Conservation (phyloP, 2,888 invertebrate genomes). For the Scaptodrosophila latifasciaeformis region DNA sequence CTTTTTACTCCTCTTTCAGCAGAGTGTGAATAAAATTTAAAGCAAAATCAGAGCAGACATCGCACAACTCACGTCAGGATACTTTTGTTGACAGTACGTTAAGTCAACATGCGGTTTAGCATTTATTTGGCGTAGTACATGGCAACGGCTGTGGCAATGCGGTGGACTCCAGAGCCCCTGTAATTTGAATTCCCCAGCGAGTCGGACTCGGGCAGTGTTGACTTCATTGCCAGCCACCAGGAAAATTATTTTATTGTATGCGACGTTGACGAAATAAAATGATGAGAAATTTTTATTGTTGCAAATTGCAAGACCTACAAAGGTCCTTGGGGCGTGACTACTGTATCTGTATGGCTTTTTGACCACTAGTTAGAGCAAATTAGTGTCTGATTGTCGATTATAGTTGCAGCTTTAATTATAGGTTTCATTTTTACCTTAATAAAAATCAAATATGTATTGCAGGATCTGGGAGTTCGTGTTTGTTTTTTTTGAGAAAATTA, state of each 20-base stretch:
- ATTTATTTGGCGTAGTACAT: constrained; percentile 21
- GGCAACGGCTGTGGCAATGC: neutral
- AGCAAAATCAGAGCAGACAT: constrained; percentile 35
- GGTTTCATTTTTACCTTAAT: no score
- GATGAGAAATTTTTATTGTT: constrained; percentile 10
- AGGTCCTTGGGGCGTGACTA: neutral
- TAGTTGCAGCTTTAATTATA: no score
- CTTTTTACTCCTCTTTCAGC: no score
- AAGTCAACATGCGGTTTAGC: constrained; percentile 39
- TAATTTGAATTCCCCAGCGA: neutral
- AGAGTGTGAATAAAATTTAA: constrained; percentile 16
- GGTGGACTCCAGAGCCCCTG: neutral
- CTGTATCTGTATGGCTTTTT: no score
- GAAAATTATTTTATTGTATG: constrained; percentile 25
- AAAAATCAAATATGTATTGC: no score
- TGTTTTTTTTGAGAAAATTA: no score
- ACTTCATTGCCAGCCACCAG: constrained; percentile 2
- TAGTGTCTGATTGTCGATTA: no score
- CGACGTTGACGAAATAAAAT: constrained; percentile 16
- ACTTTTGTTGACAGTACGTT: constrained; percentile 35
- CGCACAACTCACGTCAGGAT: no score
- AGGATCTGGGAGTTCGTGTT: no score
- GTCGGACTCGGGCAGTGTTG: neutral
- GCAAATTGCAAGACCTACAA: neutral
- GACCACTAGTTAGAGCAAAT: no score